These are phyloP conservation scores for Phyllostomus discolor DNA, from an alignment of 2,113 vertebrate species.

Conservation along the genomic window DNA sequence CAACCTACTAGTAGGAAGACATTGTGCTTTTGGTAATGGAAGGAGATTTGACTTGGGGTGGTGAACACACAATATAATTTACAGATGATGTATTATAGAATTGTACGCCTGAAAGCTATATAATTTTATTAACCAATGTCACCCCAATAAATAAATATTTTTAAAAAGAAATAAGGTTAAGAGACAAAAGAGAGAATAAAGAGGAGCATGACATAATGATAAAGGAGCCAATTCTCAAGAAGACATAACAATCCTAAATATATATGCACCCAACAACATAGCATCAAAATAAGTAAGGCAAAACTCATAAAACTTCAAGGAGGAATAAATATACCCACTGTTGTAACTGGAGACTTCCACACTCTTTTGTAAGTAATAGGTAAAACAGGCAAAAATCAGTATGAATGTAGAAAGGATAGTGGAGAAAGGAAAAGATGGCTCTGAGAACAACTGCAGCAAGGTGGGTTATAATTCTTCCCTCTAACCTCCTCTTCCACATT, in stretches of 20 bases:
- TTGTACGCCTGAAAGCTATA: neutral
- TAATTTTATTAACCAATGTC: neutral
- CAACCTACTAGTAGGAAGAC: neutral
- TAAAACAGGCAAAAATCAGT: conserved; percentile 6
- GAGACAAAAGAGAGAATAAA: neutral
- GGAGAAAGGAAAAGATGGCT: neutral
- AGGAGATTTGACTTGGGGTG: neutral
- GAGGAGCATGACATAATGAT: neutral
- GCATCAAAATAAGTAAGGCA: conserved; percentile 17
- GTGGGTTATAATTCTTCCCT: neutral
- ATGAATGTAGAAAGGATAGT: neutral
- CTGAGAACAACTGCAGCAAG: neutral
- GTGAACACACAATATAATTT: neutral
- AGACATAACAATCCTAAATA: neutral
- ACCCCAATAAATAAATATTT: neutral
- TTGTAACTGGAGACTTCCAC: neutral
- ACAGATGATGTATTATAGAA: neutral
- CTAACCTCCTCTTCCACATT: neutral
- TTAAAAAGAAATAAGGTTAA: neutral
- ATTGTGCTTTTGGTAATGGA: neutral
- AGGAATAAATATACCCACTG: neutral
- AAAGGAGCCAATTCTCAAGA: too few relatives aligned
- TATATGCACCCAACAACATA: neutral
- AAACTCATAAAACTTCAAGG: neutral
- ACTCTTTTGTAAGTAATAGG: neutral